Evolutionary conservation across 2,888 invertebrate species (phyloP).

Genomic region (Xanthia togata): DNA sequence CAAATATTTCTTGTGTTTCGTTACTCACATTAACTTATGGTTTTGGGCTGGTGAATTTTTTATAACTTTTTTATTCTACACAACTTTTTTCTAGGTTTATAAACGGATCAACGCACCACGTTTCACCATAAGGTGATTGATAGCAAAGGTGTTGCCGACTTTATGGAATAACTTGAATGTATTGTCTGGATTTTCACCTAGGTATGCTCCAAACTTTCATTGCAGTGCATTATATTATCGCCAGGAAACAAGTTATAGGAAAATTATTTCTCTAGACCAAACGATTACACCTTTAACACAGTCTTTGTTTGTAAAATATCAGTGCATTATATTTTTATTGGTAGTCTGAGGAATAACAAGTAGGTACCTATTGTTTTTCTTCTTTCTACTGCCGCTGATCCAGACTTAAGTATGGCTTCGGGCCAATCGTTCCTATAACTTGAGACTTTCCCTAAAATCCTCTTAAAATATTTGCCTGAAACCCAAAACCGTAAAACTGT

Average conservation of each 20-base stretch:
- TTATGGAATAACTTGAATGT: background rate
- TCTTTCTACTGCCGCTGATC: background rate
- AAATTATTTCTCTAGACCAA: background rate
- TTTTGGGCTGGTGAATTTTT: slow-evolving; percentile 2
- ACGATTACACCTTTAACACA: background rate
- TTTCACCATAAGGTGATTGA: background rate
- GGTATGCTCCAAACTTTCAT: background rate
- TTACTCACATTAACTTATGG: slow-evolving; percentile 18
- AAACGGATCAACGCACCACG: background rate
- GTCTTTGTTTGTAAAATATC: background rate
- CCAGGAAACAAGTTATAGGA: too few species aligned
- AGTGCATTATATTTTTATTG: background rate
- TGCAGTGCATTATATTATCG: background rate
- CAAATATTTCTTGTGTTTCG: slow-evolving; percentile 33
- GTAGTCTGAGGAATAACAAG: background rate
- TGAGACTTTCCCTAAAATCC: slow-evolving; percentile 1
- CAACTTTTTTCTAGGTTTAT: background rate
- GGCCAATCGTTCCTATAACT: background rate
- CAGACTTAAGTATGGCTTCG: background rate
- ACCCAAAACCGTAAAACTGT: slow-evolving; percentile 12
- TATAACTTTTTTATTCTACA: background rate
- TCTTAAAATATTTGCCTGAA: slow-evolving; percentile 33
- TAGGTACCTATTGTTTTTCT: background rate
- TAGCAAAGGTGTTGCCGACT: background rate
- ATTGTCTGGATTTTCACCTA: background rate